These are phyloP conservation scores for Blennius ocellaris DNA, from an alignment of 2,113 vertebrate genomes.

Conservation along the genomic window DNA sequence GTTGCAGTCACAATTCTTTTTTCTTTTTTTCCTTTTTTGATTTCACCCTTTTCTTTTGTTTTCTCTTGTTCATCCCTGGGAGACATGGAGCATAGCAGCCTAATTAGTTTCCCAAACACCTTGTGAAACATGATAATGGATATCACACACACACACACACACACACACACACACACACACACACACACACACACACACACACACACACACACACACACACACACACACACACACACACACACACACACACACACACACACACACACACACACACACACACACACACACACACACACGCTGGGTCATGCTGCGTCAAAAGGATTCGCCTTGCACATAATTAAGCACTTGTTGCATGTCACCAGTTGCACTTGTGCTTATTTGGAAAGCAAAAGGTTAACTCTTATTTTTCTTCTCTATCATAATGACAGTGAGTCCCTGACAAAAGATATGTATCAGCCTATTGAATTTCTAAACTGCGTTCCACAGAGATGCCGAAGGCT, in stretches of 20 bases:
- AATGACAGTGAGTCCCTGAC: constrained; percentile 9
- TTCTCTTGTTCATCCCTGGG: constrained; percentile 51
- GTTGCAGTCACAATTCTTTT: constrained; percentile 40
- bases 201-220: not conserved
- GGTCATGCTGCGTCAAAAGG: constrained; percentile 59
- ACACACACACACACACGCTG: not conserved
- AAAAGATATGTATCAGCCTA: constrained; percentile 1
- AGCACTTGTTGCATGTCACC: constrained; percentile 68
- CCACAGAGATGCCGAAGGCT: not conserved
- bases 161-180: not conserved
- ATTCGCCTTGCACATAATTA: constrained; percentile 71
- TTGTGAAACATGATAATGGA: constrained; percentile 79
- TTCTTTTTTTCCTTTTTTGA: constrained; percentile 57
- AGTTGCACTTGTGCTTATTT: constrained; percentile 49
- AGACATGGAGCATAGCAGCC: constrained; percentile 64
- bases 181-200: not conserved
- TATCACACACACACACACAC: constrained; percentile 17
- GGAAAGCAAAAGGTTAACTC: constrained; percentile 27
- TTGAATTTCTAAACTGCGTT: not conserved
- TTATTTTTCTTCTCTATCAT: constrained; percentile 4
- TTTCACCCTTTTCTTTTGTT: constrained; percentile 58
- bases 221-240: not conserved
- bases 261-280: not conserved
- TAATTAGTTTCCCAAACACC: constrained; percentile 79
- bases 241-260: not conserved